These are phyloP conservation scores for Oenanthe melanoleuca DNA, from an alignment of 2,113 vertebrate genomes.

Conservation along the genomic window DNA sequence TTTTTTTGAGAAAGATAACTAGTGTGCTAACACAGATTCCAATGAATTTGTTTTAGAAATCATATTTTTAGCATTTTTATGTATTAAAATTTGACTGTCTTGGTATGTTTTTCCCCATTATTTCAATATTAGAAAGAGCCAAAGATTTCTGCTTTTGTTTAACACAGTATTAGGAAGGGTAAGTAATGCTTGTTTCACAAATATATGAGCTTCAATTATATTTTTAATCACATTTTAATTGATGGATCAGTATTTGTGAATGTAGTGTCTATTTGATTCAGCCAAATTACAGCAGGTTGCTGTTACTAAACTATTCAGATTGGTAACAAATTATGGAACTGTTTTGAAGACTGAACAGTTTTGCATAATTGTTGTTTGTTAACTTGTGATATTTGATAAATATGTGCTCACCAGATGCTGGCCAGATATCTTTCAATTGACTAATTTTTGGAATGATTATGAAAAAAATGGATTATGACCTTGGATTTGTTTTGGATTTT, in stretches of 20 bases:
- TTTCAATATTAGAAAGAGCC: background rate
- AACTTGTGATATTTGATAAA: background rate
- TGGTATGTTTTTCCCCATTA: background rate
- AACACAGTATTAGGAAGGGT: background rate
- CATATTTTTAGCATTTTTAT: background rate
- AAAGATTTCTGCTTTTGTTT: background rate
- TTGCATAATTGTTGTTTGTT: background rate
- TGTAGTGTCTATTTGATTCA: background rate
- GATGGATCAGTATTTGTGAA: background rate
- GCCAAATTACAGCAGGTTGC: background rate
- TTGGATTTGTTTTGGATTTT: background rate
- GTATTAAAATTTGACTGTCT: background rate
- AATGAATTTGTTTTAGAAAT: background rate
- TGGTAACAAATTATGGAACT: background rate
- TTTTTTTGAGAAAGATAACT: background rate
- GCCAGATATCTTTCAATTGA: background rate
- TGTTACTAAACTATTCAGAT: background rate
- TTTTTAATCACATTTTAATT: background rate
- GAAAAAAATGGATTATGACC: background rate
- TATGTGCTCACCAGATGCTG: background rate
- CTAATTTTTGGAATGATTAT: background rate
- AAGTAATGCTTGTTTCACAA: background rate
- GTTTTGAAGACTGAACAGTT: background rate
- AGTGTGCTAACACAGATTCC: background rate
- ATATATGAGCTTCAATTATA: background rate